phyloP scores from a whole-genome alignment of 2,797 vertebrate genomes.

The Pangasius krempfi region DNA sequence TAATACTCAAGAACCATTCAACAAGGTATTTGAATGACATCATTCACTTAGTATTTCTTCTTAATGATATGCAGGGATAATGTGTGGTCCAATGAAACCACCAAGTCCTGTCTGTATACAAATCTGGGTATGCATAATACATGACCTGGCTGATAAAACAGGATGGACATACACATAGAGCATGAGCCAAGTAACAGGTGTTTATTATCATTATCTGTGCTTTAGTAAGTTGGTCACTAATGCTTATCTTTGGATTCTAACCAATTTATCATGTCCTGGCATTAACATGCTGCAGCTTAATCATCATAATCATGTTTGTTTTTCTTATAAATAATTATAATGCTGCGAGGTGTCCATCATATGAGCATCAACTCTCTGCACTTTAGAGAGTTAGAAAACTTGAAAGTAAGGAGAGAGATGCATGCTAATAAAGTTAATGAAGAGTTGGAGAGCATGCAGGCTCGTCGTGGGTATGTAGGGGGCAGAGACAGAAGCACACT shows the following conservation, averaged over 20 bases:
- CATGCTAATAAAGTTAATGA: slow-evolving; percentile 58
- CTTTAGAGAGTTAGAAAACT: slow-evolving; percentile 30
- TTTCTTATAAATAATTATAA: slow-evolving; percentile 1
- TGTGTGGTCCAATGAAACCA: background rate
- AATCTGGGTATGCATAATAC: background rate
- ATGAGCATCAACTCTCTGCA: slow-evolving; percentile 14
- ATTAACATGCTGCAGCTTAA: background rate
- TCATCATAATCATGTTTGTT: slow-evolving; percentile 14
- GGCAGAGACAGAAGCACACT: slow-evolving; percentile 36
- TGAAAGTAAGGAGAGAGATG: slow-evolving; percentile 27
- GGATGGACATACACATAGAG: background rate
- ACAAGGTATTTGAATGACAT: background rate
- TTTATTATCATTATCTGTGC: background rate
- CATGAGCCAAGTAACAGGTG: background rate
- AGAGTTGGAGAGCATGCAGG: slow-evolving; percentile 43
- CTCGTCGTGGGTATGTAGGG: slow-evolving; percentile 23
- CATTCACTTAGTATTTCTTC: background rate
- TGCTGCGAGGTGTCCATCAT: background rate
- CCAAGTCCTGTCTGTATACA: background rate
- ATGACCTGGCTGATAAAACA: background rate
- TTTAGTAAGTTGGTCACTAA: background rate
- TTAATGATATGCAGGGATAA: background rate
- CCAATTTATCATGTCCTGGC: background rate
- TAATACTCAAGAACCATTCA: background rate
- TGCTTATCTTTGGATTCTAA: background rate